A percentile compares a stretch with the other conserved stretches of the same genome.
These are phyloP conservation scores for Podilymbus podiceps DNA, from an alignment of 2,113 vertebrate genomes.

Conservation along the genomic window DNA sequence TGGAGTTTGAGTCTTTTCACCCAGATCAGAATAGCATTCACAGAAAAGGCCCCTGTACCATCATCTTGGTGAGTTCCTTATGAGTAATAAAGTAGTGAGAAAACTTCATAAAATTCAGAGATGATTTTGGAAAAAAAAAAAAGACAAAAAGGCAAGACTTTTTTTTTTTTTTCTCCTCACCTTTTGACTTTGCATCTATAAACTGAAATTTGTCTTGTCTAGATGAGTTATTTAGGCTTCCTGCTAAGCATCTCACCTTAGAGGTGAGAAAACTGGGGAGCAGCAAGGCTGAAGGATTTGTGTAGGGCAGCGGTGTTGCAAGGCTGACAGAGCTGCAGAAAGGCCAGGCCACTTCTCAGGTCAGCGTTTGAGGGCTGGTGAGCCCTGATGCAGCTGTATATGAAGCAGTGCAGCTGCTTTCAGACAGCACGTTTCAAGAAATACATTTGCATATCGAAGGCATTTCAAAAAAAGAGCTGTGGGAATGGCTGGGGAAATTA, in stretches of 20 bases:
- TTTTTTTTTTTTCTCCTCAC: neutral
- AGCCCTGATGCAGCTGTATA: neutral
- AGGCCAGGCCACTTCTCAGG: fast-evolving
- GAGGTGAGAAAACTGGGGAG: neutral
- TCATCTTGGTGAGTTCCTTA: neutral
- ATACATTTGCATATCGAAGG: neutral
- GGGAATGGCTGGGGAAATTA: neutral
- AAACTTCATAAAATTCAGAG: neutral
- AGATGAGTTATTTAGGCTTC: neutral
- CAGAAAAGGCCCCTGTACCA: neutral
- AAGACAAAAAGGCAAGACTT: neutral
- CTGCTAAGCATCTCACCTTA: neutral
- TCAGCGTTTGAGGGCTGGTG: neutral
- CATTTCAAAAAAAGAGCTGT: neutral
- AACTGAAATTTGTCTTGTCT: neutral
- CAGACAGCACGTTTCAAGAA: neutral
- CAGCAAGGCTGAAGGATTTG: neutral
- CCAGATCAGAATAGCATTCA: neutral
- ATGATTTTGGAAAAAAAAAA: neutral
- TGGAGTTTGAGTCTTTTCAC: neutral
- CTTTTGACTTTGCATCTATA: neutral
- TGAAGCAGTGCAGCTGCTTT: neutral
- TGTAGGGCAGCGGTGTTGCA: neutral
- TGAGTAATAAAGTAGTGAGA: neutral
- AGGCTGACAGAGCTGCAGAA: neutral